Evolutionary conservation across 2,797 vertebrate genomes (phyloP), one percentile per base, ranked within the genome.

Genomic region (Phalanger gymnotis): DNA sequence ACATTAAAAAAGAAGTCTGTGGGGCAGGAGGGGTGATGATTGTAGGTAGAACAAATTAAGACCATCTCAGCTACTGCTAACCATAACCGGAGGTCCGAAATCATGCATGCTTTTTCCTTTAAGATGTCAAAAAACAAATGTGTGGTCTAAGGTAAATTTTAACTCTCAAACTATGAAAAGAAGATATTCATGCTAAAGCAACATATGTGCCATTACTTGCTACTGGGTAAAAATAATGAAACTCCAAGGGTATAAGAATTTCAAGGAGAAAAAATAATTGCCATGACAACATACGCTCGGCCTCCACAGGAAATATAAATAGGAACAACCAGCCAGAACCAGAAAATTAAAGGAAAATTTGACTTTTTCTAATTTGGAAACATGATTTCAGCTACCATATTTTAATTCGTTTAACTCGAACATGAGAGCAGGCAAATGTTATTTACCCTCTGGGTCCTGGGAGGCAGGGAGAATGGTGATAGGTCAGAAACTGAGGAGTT

Each of bases 321-420:
- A 91, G 90, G 81, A 98, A 92, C 73, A 87, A 51, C 40, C 51
- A 47, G 51, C 56, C 90, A 94, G 93, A 95, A 91, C 93, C 93
- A 97, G 90, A 96, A 93, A 94, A 97, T 94, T 91, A 95, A 91
- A 97, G 95, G 91, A 93, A 97, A 97, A 96, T 91, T n/a, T 87
- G 57, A 53, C 27, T 96, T 96, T 52, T 97, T 97, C 95, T 56
- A 73, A 5, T 97, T 97, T 61, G 54, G 90, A 97, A 97, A 95
- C 66, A 61, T 90, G 92, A 96, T 97, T 94, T 96, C 96, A 96
- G 4, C 94, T 96, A 92, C 89, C 87, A 28, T 94, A 54, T 40
- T 4, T 54, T 27, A 93, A 97, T 90, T 98, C 91, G 91, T 95
- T 97, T 98, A 95, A 93, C 90, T 97, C 92, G 90, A 81, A 91